Base-by-base conservation (phyloP, 2,113 vertebrate species). In the Mystacornis crossleyi region DNA sequence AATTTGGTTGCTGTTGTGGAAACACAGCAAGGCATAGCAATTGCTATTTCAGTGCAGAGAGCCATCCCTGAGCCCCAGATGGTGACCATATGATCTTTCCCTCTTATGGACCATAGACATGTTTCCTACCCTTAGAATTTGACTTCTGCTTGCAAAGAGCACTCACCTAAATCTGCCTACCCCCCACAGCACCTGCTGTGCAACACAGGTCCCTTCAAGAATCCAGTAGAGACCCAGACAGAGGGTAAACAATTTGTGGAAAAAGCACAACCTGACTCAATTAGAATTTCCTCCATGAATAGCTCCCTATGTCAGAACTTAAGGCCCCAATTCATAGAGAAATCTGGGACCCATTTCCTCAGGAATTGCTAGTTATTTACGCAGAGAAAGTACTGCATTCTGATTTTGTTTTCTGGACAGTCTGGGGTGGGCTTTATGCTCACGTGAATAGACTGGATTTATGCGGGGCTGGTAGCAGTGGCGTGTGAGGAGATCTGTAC, bases 271-370 rank as follows among this genome's bases (percentile, higher is more conserved):
- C 75, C 82, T 81, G 86, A 90, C 88, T 93, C 82, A 66, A 89
- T 94, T 86, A 90, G 82, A 93, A 93, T 94, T 96, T 90, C 88
- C 82, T 94, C 69, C 48, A 90, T 97, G 93, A 96, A 96, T 95
- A 93, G 92, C 64, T 96, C 72, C 88, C 92, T 97, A 93, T 97
- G 95, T 95, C 92, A 94, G 90, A 92, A 95, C 34, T 95, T 96
- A 96, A 96, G 95, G 92, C 93, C 43, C 31, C 85, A 86, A 90
- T 97, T 96, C 96, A 96, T 55, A 55, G 85, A 40, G 75, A 96
- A 97, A 96, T 93, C 96, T 97, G 96, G 93, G 92, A 95, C 85
- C 88, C 82, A 95, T 96, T 96, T 96, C 93, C 96, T 94, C 82
- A 93, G 95, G 96, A 96, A 95, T 84, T 96, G 70, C 95, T 78